A percentile compares a stretch with the other conserved stretches of the same genome.
phyloP scores from a whole-genome alignment of 2,113 vertebrate species.

The Mobula hypostoma region DNA sequence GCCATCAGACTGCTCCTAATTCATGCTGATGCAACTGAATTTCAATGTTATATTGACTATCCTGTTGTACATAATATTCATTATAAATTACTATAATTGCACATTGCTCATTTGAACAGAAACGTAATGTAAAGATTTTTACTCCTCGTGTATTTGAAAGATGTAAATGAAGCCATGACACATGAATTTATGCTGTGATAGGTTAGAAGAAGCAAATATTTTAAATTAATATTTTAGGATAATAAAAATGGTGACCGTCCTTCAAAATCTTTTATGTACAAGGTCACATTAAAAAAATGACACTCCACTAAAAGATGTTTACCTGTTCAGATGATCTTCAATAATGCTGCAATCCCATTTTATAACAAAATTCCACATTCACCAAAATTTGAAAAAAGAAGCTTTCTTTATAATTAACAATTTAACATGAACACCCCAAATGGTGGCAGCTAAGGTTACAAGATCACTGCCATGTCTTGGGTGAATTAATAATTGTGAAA shows the following conservation, averaged over 20 bases:
- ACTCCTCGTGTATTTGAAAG: too few relatives aligned
- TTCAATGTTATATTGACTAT: too few relatives aligned
- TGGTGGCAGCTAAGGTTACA: not conserved
- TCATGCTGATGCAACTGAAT: too few relatives aligned
- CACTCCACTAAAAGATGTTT: not conserved
- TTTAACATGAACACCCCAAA: not conserved
- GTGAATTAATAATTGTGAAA: not conserved
- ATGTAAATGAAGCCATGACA: not conserved
- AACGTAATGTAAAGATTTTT: too few relatives aligned
- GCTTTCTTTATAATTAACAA: not conserved
- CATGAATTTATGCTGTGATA: not conserved
- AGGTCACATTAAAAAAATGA: not conserved
- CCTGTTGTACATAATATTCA: too few relatives aligned
- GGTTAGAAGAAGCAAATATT: not conserved
- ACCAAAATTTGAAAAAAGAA: not conserved
- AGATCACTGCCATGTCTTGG: not conserved
- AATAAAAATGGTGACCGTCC: not conserved
- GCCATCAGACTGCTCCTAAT: too few relatives aligned
- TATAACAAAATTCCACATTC: not conserved
- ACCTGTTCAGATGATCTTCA: not conserved
- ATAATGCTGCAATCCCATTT: not conserved
- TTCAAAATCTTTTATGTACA: not conserved
- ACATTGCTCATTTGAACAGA: too few relatives aligned
- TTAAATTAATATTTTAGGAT: not conserved
- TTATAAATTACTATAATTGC: too few relatives aligned